Evolutionary conservation across 2,797 vertebrate genomes (phyloP).

Genomic region (Molothrus ater): DNA sequence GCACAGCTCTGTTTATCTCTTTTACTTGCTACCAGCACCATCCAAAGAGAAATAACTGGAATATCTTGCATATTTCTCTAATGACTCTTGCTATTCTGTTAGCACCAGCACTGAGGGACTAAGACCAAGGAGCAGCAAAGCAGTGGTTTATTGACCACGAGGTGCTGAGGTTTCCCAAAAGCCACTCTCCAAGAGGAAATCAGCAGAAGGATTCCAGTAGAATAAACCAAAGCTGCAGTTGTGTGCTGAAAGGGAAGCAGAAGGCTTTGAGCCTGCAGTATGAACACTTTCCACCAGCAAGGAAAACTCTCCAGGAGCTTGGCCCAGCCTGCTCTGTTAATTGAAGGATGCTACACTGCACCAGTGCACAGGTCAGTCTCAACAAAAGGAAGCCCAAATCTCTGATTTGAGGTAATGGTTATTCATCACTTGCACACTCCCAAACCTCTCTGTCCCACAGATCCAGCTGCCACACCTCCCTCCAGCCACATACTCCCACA

Average conservation of each 20-base stretch:
- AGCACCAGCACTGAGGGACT: neutral
- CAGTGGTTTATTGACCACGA: neutral
- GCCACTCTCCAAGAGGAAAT: neutral
- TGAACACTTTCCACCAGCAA: neutral
- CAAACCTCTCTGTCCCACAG: accelerated
- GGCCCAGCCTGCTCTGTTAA: neutral
- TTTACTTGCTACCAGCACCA: slow-evolving; percentile 14
- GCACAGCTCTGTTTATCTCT: slow-evolving; percentile 15
- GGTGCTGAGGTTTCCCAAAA: neutral
- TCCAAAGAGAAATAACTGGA: slow-evolving; percentile 46
- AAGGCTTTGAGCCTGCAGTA: neutral
- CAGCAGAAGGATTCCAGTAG: neutral
- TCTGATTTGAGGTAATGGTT: neutral
- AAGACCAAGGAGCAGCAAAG: neutral
- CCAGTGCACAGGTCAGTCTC: neutral
- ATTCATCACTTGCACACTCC: neutral
- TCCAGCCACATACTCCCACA: neutral
- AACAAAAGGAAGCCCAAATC: neutral
- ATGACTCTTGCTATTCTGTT: neutral
- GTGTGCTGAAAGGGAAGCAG: neutral
- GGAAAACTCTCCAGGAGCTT: neutral
- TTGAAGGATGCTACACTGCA: neutral
- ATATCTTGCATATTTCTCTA: slow-evolving; percentile 48
- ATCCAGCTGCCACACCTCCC: neutral
- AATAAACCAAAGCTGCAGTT: neutral